A percentile compares a stretch with the other conserved stretches of the same genome.
These are phyloP conservation scores for Blera fallax DNA, from an alignment of 2,888 invertebrate species.

Conservation along the genomic window DNA sequence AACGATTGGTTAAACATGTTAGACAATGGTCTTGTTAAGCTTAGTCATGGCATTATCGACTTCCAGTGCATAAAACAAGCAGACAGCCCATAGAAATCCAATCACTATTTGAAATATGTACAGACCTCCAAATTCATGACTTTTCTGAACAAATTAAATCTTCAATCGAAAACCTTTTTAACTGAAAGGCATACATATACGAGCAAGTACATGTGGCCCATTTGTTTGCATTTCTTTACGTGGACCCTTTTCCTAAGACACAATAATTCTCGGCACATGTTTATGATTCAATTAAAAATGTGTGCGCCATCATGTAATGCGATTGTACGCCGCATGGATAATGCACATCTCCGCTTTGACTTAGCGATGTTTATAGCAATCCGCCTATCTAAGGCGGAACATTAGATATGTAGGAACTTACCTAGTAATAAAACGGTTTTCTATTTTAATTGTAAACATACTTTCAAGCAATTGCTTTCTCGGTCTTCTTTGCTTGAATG, in stretches of 20 bases:
- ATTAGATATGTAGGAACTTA: background rate
- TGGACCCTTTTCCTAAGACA: background rate
- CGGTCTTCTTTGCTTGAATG: conserved; percentile 23
- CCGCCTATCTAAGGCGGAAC: conserved; percentile 8
- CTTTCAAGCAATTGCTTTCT: conserved; percentile 25
- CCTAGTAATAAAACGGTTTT: conserved; percentile 33
- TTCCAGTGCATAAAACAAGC: too few relatives aligned
- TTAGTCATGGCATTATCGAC: too few relatives aligned
- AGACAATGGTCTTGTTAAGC: too few relatives aligned
- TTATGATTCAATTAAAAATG: conserved; percentile 22
- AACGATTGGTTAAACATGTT: too few relatives aligned
- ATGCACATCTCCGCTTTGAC: background rate
- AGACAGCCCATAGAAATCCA: too few relatives aligned
- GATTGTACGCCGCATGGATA: background rate
- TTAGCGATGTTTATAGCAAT: conserved; percentile 18
- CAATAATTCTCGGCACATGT: background rate
- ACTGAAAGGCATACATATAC: too few relatives aligned
- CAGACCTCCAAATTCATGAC: too few relatives aligned
- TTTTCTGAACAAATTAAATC: too few relatives aligned
- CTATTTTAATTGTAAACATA: conserved; percentile 21
- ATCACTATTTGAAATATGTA: too few relatives aligned
- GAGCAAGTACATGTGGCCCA: too few relatives aligned
- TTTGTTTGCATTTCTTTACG: too few relatives aligned
- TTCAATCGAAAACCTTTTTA: too few relatives aligned
- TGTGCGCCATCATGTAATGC: background rate